Percentiles rank a stretch among this genome's conserved stretches.
These are phyloP conservation scores for Sitta carolinensis DNA, from an alignment of 2,797 vertebrate species.

Conservation along the genomic window DNA sequence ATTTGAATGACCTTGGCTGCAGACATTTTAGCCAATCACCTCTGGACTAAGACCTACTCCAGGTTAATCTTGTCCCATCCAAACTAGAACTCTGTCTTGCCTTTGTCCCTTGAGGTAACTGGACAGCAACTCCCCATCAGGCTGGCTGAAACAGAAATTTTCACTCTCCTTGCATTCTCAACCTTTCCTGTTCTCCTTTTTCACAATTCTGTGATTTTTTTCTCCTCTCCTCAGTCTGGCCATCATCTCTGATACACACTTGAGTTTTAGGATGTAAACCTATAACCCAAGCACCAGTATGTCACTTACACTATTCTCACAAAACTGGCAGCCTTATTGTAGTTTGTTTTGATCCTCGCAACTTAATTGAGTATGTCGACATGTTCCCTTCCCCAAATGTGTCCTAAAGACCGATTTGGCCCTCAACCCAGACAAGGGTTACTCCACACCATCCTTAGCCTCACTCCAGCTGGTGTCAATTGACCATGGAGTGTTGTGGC, in stretches of 20 bases:
- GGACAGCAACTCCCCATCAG: not conserved
- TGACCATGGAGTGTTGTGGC: not conserved
- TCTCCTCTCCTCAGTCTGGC: not conserved
- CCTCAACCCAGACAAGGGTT: not conserved
- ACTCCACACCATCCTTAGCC: not conserved
- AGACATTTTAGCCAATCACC: not conserved
- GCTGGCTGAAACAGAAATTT: not conserved
- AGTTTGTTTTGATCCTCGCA: not conserved
- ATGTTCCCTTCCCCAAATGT: not conserved
- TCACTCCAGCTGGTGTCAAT: not conserved
- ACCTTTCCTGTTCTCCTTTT: not conserved
- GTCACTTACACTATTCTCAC: not conserved
- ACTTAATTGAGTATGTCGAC: not conserved
- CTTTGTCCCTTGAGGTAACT: not conserved
- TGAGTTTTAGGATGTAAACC: not conserved
- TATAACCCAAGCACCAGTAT: not conserved
- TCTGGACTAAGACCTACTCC: not conserved
- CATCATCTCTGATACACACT: not conserved
- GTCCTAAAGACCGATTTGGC: not conserved
- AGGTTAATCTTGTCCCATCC: not conserved
- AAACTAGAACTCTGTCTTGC: not conserved
- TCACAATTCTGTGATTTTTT: not conserved
- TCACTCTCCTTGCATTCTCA: not conserved
- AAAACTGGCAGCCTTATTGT: not conserved
- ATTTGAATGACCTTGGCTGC: not conserved